Evolutionary conservation across 2,888 invertebrate genomes (phyloP).

Genomic region (Chorisops tibialis): DNA sequence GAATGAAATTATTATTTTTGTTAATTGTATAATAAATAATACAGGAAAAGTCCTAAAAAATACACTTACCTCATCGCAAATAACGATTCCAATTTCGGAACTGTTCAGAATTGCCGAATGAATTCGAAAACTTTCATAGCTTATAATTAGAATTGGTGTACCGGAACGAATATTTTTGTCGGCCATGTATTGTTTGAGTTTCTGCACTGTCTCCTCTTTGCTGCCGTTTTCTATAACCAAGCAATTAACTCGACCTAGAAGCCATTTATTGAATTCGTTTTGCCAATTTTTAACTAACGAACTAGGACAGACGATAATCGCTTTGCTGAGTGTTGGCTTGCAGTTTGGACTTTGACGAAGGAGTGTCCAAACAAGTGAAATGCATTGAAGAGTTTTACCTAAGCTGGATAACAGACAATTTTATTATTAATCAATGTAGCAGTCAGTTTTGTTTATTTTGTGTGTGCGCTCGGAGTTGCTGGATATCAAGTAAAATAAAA

Average conservation of each 20-base stretch:
- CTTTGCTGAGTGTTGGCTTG: slow-evolving; percentile 86
- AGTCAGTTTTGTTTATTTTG: too few species aligned
- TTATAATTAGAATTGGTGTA: slow-evolving; percentile 91
- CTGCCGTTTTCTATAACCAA: slow-evolving; percentile 83
- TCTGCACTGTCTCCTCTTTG: slow-evolving; percentile 80
- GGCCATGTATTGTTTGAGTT: slow-evolving; percentile 79
- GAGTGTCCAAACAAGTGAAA: slow-evolving; percentile 92
- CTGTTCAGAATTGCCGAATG: slow-evolving; percentile 86
- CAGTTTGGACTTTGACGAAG: slow-evolving; percentile 89
- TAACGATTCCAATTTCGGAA: slow-evolving; percentile 88
- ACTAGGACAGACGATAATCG: slow-evolving; percentile 93
- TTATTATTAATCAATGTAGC: too few species aligned
- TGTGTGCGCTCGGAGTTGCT: too few species aligned
- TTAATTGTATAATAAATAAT: too few species aligned
- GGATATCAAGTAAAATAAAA: too few species aligned
- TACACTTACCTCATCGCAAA: slow-evolving; percentile 84
- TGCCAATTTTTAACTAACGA: slow-evolving; percentile 99
- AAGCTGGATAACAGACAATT: too few species aligned
- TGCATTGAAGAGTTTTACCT: slow-evolving; percentile 97
- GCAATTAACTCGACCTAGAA: slow-evolving; percentile 76
- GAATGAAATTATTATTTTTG: slow-evolving; percentile 1
- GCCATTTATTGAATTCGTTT: slow-evolving; percentile 97
- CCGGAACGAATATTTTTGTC: slow-evolving; percentile 73
- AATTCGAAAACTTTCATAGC: slow-evolving; percentile 96
- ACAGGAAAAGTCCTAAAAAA: neutral